Base-by-base conservation (phyloP, 2,888 invertebrate genomes). In the Leptothorax acervorum region DNA sequence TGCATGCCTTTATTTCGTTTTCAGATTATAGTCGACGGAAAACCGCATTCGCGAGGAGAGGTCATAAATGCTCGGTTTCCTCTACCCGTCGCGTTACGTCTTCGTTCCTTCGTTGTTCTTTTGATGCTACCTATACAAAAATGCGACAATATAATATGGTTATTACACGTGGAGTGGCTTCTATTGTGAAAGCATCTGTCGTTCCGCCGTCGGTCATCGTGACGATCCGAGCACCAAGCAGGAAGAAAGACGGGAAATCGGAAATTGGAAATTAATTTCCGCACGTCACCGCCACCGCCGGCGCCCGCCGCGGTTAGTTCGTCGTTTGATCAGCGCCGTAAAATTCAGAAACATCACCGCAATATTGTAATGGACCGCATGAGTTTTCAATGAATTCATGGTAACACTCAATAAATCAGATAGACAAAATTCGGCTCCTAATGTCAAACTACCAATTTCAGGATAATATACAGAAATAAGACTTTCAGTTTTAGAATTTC, bases 181-280 rank as follows among this genome's bases (percentile, higher is more conserved):
- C 88, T 87, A 91, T 93, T 92, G 91, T 92, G 71, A 89, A 87
- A 88, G 90, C 93, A 93, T 92, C 93, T 93, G 93, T 90, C 89
- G 91, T 76, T 85, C 73, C 73, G 62, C 82, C 83, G 65, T 65
- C 53, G 85, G 70, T 82, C 84, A 48, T 62, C 45, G 82, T 31
- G 74, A 74, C 31, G 82, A 84, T 55, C 42, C 12, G 57, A 74
- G 62, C 66, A 15, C 39, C 15, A 66, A 53, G 53, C 82, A 65
- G 82, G 48, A 66, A 86, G 74, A 84, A 88, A 86, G 88, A 79
- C 87, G 88, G 90, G 88, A 93, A 92, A 91, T 92, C 88, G 91
- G 86, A 91, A 92, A 92, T 91, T 92, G 87, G 88, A 90, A 89
- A 88, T 90, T 89, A 91, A 91, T 90, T 91, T 89, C 85, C 85